phyloP scores from a whole-genome alignment of 2,797 vertebrate genomes.

The Coendou prehensilis region DNA sequence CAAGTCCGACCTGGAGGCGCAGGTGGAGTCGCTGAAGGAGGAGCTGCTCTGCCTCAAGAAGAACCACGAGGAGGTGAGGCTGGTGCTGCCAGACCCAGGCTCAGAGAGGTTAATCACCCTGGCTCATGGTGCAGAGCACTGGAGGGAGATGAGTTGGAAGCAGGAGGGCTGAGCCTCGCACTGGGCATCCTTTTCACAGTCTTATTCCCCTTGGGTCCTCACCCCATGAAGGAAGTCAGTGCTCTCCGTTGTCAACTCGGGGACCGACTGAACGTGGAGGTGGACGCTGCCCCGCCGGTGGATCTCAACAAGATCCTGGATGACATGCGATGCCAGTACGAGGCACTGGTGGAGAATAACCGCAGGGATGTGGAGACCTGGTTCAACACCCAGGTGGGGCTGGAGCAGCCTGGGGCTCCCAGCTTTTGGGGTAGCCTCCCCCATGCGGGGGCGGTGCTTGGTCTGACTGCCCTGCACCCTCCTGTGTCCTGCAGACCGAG shows the following conservation, averaged over 20 bases:
- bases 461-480: background rate
- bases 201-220: background rate
- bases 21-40: slow-evolving; percentile 85
- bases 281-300: slow-evolving; percentile 86
- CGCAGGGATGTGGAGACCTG: slow-evolving; percentile 86
- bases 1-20: slow-evolving; percentile 80
- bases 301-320: slow-evolving; percentile 86
- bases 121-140: background rate
- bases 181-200: background rate
- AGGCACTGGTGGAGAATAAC: slow-evolving; percentile 87
- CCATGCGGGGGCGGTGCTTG: background rate
- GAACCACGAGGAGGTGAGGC: slow-evolving; percentile 82
- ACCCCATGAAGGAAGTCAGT: slow-evolving; percentile 82
- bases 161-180: background rate
- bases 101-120: background rate
- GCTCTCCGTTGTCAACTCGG: slow-evolving; percentile 83
- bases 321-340: slow-evolving; percentile 87
- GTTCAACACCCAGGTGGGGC: slow-evolving; percentile 86
- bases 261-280: slow-evolving; percentile 87
- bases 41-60: slow-evolving; percentile 84
- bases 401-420: background rate
- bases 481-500: slow-evolving; percentile 43
- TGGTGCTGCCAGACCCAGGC: accelerated
- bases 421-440: background rate
- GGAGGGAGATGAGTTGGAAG: background rate